Evolutionary conservation across 2,113 vertebrate species (phyloP).

Genomic region (Phrynosoma blainvillii): DNA sequence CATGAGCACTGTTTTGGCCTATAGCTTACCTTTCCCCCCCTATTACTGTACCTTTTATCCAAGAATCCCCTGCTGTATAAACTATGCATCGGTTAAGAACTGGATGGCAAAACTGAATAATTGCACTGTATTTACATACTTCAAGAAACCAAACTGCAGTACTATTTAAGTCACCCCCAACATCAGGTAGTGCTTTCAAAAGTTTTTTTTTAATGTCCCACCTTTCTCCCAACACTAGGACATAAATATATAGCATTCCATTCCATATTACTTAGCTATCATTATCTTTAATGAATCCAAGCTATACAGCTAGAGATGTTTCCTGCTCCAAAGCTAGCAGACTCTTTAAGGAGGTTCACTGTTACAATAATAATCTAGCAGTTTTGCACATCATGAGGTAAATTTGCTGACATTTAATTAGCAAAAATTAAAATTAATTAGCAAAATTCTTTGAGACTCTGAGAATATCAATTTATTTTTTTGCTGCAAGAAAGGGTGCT

Average conservation of each 20-base stretch:
- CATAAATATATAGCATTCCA: neutral
- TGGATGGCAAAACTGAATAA: neutral
- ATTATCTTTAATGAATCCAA: neutral
- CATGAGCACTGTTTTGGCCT: conserved; percentile 25
- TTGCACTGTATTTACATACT: accelerated
- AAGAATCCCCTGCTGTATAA: neutral
- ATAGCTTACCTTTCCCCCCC: neutral
- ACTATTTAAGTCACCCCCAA: accelerated
- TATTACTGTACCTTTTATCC: neutral
- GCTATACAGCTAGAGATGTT: neutral
- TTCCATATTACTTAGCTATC: neutral
- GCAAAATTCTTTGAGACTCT: neutral
- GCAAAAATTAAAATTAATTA: neutral
- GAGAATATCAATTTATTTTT: neutral
- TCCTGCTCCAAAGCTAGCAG: neutral
- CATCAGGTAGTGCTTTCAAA: neutral
- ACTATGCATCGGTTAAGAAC: neutral
- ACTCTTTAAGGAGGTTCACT: accelerated
- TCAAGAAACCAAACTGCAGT: neutral
- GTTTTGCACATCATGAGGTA: neutral
- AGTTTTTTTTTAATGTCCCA: neutral
- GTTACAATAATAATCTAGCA: conserved; percentile 8
- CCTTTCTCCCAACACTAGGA: too few relatives aligned
- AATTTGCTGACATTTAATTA: neutral
- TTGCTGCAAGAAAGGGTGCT: neutral